Percentiles rank a stretch among this genome's conserved stretches.
Conservation (phyloP, 2,888 invertebrate genomes). For the Heliconius sara region DNA sequence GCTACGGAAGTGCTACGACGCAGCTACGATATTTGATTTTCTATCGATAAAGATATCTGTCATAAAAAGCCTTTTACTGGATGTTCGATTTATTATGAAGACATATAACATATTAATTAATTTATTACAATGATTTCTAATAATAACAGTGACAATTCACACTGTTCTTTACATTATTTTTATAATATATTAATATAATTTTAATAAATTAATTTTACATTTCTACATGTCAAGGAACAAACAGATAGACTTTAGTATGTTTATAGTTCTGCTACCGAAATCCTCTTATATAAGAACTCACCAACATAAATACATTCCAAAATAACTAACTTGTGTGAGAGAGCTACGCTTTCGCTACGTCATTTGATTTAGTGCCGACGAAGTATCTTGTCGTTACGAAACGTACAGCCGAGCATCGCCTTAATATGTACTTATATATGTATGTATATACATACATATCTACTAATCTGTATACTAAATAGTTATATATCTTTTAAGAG, state of each 20-base stretch:
- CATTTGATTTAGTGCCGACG: slow-evolving; percentile 30
- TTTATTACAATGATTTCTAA: not conserved
- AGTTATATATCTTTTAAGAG: not conserved
- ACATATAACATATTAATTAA: slow-evolving; percentile 2
- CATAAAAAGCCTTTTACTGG: slow-evolving; percentile 20
- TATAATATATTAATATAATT: no score
- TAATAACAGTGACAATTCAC: no score
- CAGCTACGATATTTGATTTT: slow-evolving; percentile 34
- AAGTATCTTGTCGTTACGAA: slow-evolving; percentile 23
- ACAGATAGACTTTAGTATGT: no score
- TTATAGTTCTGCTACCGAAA: not conserved
- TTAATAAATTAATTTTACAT: no score
- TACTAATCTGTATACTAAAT: not conserved
- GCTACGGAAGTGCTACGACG: slow-evolving; percentile 31
- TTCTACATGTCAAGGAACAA: no score
- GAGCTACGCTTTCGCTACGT: slow-evolving; percentile 21
- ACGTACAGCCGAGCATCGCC: slow-evolving; percentile 11
- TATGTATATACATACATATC: not conserved
- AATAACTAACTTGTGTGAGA: slow-evolving; percentile 14
- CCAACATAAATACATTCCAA: slow-evolving; percentile 11
- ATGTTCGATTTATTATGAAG: slow-evolving; percentile 12
- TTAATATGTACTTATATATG: slow-evolving; percentile 1
- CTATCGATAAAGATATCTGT: slow-evolving; percentile 33
- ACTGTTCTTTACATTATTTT: no score
- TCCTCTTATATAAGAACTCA: not conserved